A percentile compares a stretch with the other conserved stretches of the same genome.
These are phyloP conservation scores for Rhingia campestris DNA, from an alignment of 2,888 invertebrate species.

Conservation along the genomic window DNA sequence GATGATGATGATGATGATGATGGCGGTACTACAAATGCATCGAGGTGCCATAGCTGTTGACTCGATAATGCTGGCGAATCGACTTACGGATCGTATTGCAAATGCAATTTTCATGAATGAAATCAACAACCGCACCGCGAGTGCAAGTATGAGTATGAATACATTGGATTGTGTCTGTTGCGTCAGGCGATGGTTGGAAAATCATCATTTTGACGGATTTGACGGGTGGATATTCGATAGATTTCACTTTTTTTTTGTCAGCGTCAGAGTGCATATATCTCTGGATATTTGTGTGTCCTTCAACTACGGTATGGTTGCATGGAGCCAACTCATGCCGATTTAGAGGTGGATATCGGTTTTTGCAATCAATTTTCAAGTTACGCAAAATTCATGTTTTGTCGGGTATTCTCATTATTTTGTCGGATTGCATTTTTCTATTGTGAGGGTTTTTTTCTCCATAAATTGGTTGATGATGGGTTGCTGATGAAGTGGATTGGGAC, in stretches of 20 bases:
- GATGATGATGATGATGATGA: background rate
- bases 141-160: constrained; percentile 6
- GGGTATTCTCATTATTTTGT: constrained; percentile 27
- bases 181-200: constrained; percentile 49
- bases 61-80: constrained; percentile 23
- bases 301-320: constrained; percentile 18
- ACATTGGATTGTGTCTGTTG: constrained; percentile 45
- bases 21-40: constrained; percentile 16
- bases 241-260: constrained; percentile 19
- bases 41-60: background rate
- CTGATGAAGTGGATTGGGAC: too few species aligned
- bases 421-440: too few species aligned
- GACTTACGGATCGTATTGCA: constrained; percentile 47
- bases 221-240: constrained; percentile 46
- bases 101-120: constrained; percentile 70
- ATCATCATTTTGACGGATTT: constrained; percentile 66
- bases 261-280: background rate
- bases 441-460: too few species aligned
- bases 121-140: constrained; percentile 26
- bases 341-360: constrained; percentile 10
- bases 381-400: constrained; percentile 6
- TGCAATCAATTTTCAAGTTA: constrained; percentile 7
- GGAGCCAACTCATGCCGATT: background rate
- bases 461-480: too few species aligned
- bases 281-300: constrained; percentile 19